phyloP scores from a whole-genome alignment of 2,113 vertebrate genomes.

The Podilymbus podiceps region DNA sequence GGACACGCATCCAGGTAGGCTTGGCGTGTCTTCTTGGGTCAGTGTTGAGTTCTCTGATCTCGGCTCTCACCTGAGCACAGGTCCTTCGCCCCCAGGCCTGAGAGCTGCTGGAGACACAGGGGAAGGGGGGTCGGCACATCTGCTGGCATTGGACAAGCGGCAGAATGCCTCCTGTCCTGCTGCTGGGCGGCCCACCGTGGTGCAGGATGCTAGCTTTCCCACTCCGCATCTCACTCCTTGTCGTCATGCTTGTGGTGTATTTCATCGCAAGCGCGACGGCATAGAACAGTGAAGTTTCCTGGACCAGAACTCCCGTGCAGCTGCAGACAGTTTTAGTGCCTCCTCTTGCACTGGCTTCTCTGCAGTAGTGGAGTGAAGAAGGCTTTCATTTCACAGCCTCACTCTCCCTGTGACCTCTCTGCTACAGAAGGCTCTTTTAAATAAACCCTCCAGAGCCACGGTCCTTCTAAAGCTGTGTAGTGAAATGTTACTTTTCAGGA shows the following conservation, averaged over 20 bases:
- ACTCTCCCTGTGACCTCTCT: neutral
- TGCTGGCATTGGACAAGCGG: fast-evolving
- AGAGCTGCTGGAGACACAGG: neutral
- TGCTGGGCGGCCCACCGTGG: fast-evolving
- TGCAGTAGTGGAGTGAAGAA: neutral
- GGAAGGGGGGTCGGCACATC: too few species aligned
- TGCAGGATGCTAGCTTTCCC: neutral
- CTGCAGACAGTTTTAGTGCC: neutral
- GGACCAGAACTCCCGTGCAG: neutral
- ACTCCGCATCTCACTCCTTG: fast-evolving
- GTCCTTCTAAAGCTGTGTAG: neutral
- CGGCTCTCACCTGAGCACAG: neutral
- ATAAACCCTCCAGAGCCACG: neutral
- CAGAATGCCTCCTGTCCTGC: neutral
- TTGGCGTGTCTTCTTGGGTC: neutral
- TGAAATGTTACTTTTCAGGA: conserved; percentile 12
- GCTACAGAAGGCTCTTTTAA: neutral
- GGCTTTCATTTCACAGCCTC: neutral
- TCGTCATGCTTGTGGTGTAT: fast-evolving
- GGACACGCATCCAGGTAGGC: fast-evolving
- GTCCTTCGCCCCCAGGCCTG: neutral
- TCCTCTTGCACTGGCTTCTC: neutral
- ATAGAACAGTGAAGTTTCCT: neutral
- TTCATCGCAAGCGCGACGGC: fast-evolving
- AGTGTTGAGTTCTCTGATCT: neutral